Conservation (phyloP, 2,888 invertebrate species). For the Sinelater perroti region DNA sequence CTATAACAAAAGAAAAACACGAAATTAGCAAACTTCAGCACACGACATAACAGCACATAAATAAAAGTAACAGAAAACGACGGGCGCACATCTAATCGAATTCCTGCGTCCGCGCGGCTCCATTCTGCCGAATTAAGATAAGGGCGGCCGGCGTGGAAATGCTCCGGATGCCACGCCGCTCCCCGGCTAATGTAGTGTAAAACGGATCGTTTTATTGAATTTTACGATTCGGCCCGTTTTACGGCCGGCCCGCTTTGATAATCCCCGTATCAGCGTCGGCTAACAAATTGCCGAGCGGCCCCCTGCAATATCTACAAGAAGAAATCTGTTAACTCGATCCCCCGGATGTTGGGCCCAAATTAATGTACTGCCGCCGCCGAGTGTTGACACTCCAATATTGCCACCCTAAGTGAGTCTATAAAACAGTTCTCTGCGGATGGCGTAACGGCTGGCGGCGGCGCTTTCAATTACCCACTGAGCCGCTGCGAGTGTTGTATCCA, state of each 20-base stretch:
- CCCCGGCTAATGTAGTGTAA: constrained; percentile 45
- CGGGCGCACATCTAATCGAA: constrained; percentile 4
- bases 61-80: constrained; percentile 24
- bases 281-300: too few relatives aligned
- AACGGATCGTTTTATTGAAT: constrained; percentile 24
- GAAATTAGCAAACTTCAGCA: constrained; percentile 52
- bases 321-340: constrained; percentile 42
- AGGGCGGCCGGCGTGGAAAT: constrained; percentile 12
- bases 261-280: too few relatives aligned
- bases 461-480: constrained; percentile 53
- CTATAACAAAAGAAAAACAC: constrained; percentile 61
- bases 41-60: constrained; percentile 30
- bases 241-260: background rate
- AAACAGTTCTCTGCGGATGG: constrained; percentile 49
- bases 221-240: constrained; percentile 14
- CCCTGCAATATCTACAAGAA: constrained; percentile 30
- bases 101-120: background rate
- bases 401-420: constrained; percentile 53
- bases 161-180: constrained; percentile 45
- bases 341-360: constrained; percentile 44
- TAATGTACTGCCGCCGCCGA: constrained; percentile 53
- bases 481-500: constrained; percentile 49
- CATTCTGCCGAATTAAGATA: constrained; percentile 20
- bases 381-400: constrained; percentile 56
- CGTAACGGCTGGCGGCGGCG: constrained; percentile 50